Conservation (phyloP, 2,797 vertebrate genomes). For the Chaenodraco wilsoni region DNA sequence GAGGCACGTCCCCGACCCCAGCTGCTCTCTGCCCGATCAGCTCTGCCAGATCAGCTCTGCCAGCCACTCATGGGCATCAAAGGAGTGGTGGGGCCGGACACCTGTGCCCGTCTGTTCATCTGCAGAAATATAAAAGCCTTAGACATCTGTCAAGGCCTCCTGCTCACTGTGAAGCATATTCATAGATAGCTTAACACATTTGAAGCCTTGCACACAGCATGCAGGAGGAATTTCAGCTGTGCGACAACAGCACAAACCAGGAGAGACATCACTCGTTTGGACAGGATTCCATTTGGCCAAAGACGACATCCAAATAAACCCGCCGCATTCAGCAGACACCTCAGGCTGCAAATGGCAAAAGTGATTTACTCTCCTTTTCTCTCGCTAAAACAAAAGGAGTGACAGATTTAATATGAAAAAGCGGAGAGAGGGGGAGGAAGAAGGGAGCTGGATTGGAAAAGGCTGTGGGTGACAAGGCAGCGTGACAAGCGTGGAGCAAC, state of each 20-base stretch:
- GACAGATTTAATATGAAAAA: conserved; percentile 77
- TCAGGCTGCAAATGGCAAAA: conserved; percentile 59
- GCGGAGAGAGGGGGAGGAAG: conserved; percentile 56
- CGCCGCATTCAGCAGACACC: conserved; percentile 51
- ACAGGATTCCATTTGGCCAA: conserved; percentile 62
- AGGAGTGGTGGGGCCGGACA: conserved; percentile 60
- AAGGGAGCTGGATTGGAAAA: conserved; percentile 51
- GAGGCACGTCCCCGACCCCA: conserved; percentile 60
- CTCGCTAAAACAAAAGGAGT: conserved; percentile 67
- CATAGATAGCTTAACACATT: conserved; percentile 34
- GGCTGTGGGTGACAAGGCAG: conserved; percentile 66
- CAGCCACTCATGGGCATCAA: conserved; percentile 63
- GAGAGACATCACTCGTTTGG: conserved; percentile 49
- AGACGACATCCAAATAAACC: conserved; percentile 58
- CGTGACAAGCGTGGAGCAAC: conserved; percentile 71
- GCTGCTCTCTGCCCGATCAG: conserved; percentile 48
- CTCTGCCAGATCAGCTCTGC: conserved; percentile 28
- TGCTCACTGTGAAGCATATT: conserved; percentile 28
- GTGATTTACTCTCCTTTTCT: conserved; percentile 65
- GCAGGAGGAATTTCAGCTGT: conserved; percentile 33
- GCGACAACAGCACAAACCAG: conserved; percentile 50
- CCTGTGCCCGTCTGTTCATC: conserved; percentile 60
- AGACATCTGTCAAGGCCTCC: conserved; percentile 20
- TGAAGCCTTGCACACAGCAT: conserved; percentile 45
- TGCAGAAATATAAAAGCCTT: conserved; percentile 27